These are phyloP conservation scores for Ichneumoninae sp. DNA, from an alignment of 2,888 invertebrate species.

Conservation along the genomic window DNA sequence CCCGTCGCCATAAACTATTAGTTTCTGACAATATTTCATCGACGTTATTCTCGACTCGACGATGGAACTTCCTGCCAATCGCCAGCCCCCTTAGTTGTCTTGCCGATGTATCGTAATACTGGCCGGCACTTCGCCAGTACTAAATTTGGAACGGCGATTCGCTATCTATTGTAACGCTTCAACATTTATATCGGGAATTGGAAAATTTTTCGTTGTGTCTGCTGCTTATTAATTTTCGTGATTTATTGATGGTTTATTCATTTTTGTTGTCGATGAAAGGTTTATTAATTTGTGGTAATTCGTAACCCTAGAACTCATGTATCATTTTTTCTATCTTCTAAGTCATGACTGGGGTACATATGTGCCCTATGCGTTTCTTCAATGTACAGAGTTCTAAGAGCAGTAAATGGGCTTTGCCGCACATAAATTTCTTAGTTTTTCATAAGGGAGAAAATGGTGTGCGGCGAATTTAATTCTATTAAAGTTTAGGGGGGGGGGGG, in stretches of 20 bases:
- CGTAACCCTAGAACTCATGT: too few species aligned
- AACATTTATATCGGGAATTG: neutral
- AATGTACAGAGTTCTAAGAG: too few species aligned
- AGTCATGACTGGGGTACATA: too few species aligned
- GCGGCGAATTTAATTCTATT: too few species aligned
- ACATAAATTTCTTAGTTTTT: too few species aligned
- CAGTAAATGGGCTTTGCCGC: too few species aligned
- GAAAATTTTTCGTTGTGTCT: neutral
- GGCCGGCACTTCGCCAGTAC: neutral
- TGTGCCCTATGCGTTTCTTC: too few species aligned
- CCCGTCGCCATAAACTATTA: slow-evolving; percentile 36
- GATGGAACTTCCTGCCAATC: slow-evolving; percentile 32
- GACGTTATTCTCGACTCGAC: slow-evolving; percentile 42
- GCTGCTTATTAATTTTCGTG: too few species aligned
- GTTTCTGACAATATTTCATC: slow-evolving; percentile 43
- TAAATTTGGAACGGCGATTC: neutral
- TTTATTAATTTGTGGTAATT: neutral
- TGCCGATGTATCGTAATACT: neutral
- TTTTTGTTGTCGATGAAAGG: neutral
- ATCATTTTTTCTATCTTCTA: too few species aligned
- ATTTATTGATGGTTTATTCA: too few species aligned
- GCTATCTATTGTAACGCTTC: neutral
- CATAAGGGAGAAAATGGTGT: too few species aligned
- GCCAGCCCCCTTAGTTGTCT: neutral
- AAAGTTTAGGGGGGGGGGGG: too few species aligned